Evolutionary conservation across 1,140 invertebrate genomes (phyloP).

Genomic region (Penaeus chinensis): DNA sequence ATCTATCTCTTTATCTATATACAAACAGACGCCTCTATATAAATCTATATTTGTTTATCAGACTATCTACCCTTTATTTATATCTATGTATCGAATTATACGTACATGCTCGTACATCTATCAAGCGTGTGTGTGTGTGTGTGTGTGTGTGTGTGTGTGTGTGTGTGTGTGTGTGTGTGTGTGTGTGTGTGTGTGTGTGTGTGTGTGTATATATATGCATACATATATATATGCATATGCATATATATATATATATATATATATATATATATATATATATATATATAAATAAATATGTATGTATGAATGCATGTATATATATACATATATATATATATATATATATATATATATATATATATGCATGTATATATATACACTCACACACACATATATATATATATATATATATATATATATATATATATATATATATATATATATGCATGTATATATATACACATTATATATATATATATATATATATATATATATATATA

Average conservation of each 20-base stretch:
- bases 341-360: background rate
- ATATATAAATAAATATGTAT: slow-evolving; percentile 15
- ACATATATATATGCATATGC: slow-evolving; percentile 26
- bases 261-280: background rate
- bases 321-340: slow-evolving; percentile 18
- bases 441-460: slow-evolving; percentile 10
- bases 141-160: background rate
- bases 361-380: background rate
- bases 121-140: background rate
- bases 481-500: background rate
- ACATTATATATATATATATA: slow-evolving; percentile 20
- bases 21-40: no score
- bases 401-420: background rate
- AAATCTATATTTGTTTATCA: no score
- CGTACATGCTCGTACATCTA: no score
- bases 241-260: slow-evolving; percentile 22
- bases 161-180: background rate
- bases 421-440: slow-evolving; percentile 6
- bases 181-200: slow-evolving; percentile 7
- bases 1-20: no score
- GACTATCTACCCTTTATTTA: no score
- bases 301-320: slow-evolving; percentile 27
- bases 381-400: background rate
- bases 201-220: background rate
- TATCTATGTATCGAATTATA: background rate